Evolutionary conservation across 2,888 invertebrate genomes (phyloP).

Genomic region (Piscicola geometra): DNA sequence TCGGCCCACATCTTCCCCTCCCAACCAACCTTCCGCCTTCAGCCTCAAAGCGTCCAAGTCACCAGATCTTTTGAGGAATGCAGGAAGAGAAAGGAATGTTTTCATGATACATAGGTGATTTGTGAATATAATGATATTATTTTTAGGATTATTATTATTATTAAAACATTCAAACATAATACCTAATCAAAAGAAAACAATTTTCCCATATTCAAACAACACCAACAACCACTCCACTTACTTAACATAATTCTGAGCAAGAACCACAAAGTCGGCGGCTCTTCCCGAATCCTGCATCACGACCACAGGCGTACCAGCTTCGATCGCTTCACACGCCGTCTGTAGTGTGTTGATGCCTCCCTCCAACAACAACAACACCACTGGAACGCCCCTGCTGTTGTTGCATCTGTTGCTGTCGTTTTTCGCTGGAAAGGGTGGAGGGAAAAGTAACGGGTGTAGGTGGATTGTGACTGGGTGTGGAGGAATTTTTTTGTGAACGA

Average conservation of each 20-base stretch:
- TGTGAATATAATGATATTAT: no score
- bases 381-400: conserved; percentile 61
- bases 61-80: background rate
- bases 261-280: conserved; percentile 53
- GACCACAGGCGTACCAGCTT: conserved; percentile 51
- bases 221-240: background rate
- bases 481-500: background rate
- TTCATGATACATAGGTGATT: background rate
- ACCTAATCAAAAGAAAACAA: no score
- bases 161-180: no score
- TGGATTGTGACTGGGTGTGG: background rate
- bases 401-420: no score
- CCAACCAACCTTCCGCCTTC: background rate
- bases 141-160: no score
- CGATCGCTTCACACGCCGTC: conserved; percentile 48
- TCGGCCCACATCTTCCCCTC: background rate
- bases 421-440: no score
- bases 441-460: no score
- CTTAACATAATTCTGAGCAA: conserved; percentile 44
- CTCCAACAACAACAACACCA: conserved; percentile 92
- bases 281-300: conserved; percentile 53
- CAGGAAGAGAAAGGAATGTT: background rate
- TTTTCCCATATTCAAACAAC: no score
- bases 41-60: background rate
- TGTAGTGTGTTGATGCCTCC: conserved; percentile 82